phyloP scores from a whole-genome alignment of 2,797 vertebrate genomes.

The Melanotaenia parkinsoni region DNA sequence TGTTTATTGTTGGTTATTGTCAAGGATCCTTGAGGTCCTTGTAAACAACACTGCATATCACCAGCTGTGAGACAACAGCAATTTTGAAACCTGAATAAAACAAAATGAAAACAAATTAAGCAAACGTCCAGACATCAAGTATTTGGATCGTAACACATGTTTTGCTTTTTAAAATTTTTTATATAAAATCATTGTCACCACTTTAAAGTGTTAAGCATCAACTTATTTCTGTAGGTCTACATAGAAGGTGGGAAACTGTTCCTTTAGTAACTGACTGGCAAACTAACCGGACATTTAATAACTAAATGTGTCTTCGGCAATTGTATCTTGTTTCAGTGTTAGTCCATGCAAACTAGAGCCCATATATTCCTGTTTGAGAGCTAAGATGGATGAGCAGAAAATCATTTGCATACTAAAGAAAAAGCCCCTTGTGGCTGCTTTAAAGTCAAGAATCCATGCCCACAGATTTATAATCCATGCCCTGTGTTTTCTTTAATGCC shows the following conservation, averaged over 20 bases:
- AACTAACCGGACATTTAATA: background rate
- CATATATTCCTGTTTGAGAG: background rate
- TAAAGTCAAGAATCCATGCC: background rate
- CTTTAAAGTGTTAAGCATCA: no score
- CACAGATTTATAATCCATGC: background rate
- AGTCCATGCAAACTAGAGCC: background rate
- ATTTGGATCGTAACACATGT: no score
- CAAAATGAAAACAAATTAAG: no score
- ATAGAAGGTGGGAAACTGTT: background rate
- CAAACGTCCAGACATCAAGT: no score
- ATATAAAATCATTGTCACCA: no score
- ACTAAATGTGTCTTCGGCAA: background rate
- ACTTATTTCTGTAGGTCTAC: no score
- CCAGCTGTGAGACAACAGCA: no score
- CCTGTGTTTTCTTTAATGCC: background rate
- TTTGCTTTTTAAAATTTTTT: no score
- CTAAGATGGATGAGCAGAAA: slow-evolving; percentile 3
- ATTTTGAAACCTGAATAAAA: no score
- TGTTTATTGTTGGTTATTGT: no score
- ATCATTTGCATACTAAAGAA: slow-evolving; percentile 3
- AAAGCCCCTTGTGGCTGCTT: slow-evolving; percentile 2
- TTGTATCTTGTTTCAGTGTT: background rate
- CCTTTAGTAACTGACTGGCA: background rate
- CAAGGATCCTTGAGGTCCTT: no score
- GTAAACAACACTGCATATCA: no score